Conservation (phyloP, 2,113 vertebrate species). For the Sialia sialis region DNA sequence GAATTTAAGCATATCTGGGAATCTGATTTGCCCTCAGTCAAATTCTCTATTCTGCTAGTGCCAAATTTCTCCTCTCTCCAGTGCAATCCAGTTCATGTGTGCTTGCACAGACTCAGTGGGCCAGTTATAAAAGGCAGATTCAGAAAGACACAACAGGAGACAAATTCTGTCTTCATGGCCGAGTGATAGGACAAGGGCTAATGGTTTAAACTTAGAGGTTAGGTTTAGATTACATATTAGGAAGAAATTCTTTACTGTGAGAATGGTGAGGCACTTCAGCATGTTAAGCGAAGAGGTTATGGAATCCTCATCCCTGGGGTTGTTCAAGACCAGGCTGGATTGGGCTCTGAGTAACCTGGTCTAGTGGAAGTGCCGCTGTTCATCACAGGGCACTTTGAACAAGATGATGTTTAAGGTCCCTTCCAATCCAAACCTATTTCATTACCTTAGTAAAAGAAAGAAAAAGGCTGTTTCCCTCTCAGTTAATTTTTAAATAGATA, state of each 20-base stretch:
- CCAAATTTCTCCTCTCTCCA: background rate
- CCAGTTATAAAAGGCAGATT: background rate
- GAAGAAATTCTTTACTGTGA: background rate
- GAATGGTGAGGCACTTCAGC: background rate
- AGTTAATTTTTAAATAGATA: background rate
- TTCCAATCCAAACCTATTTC: background rate
- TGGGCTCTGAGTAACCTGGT: background rate
- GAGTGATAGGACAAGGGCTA: background rate
- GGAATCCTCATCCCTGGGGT: accelerated
- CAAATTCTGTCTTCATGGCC: background rate
- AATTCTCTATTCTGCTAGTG: background rate
- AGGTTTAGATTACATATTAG: background rate
- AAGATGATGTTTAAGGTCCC: background rate
- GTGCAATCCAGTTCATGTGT: background rate
- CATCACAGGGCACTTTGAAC: background rate
- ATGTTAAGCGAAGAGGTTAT: background rate
- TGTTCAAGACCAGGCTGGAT: background rate
- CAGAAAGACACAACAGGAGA: background rate
- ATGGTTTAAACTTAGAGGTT: background rate
- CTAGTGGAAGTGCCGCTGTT: background rate
- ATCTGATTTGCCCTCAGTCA: background rate
- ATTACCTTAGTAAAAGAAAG: background rate
- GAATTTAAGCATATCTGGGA: background rate
- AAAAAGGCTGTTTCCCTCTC: background rate
- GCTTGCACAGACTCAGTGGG: background rate